Evolutionary conservation across 2,888 invertebrate species (phyloP), one percentile per base, ranked within the genome.

Genomic region (Drosophila quinaria): DNA sequence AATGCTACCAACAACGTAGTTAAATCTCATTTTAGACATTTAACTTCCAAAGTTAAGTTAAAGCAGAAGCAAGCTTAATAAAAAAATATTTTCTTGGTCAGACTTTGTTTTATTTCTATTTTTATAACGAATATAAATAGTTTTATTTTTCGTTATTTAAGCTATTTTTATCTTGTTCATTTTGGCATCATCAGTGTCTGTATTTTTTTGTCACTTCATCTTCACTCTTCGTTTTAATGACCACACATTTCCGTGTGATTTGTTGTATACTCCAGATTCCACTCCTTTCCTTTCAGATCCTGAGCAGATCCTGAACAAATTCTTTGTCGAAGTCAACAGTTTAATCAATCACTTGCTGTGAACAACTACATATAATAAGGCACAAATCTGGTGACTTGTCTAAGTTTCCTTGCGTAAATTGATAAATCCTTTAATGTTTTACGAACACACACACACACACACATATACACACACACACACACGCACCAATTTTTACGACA

Each of bases 391-490:
- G 56, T 63, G 69, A 58, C 63, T 63, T 70, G 63, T 41, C 58
- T 51, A 78, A 71, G 56, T 78, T 87, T 70, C 65, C 66, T 78
- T 75, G 79, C 69, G 81, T 76, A 81, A 89, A 85, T 87, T 87
- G 87, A 79, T 89, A 85, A 87, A 85, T 87, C 88, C 85, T 89
- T 89, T 79, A 87, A 85, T 85, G 77, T 73, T 44, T 0, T 52
- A 54, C 42, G 58, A 42, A 42, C 59, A 70, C 64, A 46, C 46
- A 54, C 39, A 51, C 44, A 17, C 35, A 41, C 33, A 22, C 41
- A 41, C 46, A 44, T 44, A n/a, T n/a, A 19, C 49, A 60, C 33
- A 61, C 15, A 4, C 33, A 51, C 55, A 78, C n/a, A 29, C 70
- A 62, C 76, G 62, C 41, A 67, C 51, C 60, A 59, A 49, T 64